These are phyloP conservation scores for Branchipolynoe longqiensis DNA, from an alignment of 2,888 invertebrate genomes.

Conservation along the genomic window DNA sequence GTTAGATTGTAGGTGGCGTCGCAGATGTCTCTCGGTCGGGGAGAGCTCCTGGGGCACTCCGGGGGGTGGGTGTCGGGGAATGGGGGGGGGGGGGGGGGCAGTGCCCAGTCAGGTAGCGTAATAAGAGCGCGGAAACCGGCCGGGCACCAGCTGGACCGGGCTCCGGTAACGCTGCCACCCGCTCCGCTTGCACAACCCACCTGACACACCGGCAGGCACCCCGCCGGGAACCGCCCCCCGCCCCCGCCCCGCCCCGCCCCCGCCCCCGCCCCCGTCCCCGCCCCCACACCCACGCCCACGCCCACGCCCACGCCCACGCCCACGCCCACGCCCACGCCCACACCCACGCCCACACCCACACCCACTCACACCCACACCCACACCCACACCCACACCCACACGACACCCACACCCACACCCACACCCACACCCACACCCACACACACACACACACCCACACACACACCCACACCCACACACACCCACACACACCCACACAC, in stretches of 20 bases:
- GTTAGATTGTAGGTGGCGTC: too few species aligned
- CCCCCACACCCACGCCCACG: neutral
- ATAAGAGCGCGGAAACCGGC: slow-evolving; percentile 13
- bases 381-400: neutral
- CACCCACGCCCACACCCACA: neutral
- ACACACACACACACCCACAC: too few species aligned
- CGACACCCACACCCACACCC: too few species aligned
- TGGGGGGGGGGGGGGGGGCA: neutral
- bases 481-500: too few species aligned
- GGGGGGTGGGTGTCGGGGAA: too few species aligned
- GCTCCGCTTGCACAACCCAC: slow-evolving; percentile 32
- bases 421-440: too few species aligned
- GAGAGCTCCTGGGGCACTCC: too few species aligned
- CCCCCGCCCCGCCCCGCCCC: neutral
- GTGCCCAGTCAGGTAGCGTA: slow-evolving; percentile 4
- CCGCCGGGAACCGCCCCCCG: neutral
- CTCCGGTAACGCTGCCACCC: neutral
- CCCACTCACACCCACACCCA: neutral
- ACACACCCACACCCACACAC: too few species aligned
- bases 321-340: neutral
- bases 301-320: neutral
- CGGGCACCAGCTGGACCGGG: slow-evolving; percentile 37
- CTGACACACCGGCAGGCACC: neutral
- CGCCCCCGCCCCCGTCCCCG: neutral
- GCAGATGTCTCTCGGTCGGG: too few species aligned